These are phyloP conservation scores for Eira barbara DNA, from an alignment of 2,113 vertebrate genomes.

Conservation along the genomic window DNA sequence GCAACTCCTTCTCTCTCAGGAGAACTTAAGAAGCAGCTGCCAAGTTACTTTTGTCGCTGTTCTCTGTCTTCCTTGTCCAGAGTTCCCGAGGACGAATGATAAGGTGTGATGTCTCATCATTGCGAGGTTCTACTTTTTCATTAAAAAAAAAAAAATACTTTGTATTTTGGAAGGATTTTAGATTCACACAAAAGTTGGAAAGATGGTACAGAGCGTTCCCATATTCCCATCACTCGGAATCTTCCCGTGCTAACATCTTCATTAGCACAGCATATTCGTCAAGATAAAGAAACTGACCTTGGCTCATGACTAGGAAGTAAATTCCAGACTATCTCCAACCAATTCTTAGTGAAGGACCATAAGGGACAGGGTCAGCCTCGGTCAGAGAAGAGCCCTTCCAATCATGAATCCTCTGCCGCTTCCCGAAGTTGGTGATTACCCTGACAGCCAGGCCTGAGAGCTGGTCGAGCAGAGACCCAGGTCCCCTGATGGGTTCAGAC, in stretches of 20 bases:
- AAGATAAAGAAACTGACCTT: accelerated
- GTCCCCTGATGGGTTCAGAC: neutral
- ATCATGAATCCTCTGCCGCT: neutral
- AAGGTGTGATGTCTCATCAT: too few species aligned
- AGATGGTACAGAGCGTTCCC: accelerated
- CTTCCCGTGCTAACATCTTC: neutral
- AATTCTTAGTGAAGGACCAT: neutral
- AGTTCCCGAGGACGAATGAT: neutral
- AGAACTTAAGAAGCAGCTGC: neutral
- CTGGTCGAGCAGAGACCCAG: too few species aligned
- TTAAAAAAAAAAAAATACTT: neutral
- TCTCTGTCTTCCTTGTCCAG: neutral
- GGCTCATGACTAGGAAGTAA: accelerated
- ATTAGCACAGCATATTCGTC: accelerated
- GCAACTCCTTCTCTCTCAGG: accelerated
- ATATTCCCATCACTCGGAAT: accelerated
- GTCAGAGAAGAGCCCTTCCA: neutral
- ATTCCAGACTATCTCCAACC: neutral
- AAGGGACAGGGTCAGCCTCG: neutral
- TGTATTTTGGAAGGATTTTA: neutral
- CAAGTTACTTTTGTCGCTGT: accelerated
- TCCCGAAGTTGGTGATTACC: neutral
- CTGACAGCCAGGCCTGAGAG: too few species aligned
- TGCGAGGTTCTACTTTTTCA: neutral
- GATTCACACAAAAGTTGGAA: too few species aligned